Evolutionary conservation across 1,140 invertebrate species (phyloP), one percentile per base, ranked within the genome.

Genomic region (Gryon sp.): DNA sequence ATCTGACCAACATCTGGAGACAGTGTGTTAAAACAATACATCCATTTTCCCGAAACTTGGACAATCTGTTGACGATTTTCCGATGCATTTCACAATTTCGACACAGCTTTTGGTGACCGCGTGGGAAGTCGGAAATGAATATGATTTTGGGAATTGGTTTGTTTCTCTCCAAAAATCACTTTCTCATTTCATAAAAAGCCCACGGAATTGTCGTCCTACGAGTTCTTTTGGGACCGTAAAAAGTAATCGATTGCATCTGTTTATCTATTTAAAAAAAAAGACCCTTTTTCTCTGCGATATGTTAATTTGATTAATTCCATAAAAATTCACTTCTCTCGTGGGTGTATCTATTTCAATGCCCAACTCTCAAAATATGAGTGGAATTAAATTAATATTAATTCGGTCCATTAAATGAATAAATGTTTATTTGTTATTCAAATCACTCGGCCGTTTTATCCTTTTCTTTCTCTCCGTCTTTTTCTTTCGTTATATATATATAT

Each of bases 161-260:
- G 1, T 50, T 59, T 15, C 28, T n/a, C n/a, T 24, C 28, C 16
- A 46, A 70, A 62, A 53, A 41, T 70, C 16, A 50, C 46, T 62
- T 60, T 62, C 72, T 62, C 55, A 28, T 48, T 53, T 69, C 50
- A 52, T 60, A 68, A 76, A 68, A 76, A 48, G 34, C 63, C 63
- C 59, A 62, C 55, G 48, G 26, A 3, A 11, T 40, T 11, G n/a
- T 63, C 73, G 38, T 68, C 60, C 28, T 48, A 19, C 26, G 9
- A 24, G 43, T 22, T 43, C 26, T 52, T 68, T 62, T 19, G 28
- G 41, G 1, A 8, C 19, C 68, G 11, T 53, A 55, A 72, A 36
- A 60, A 60, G 46, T 55, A 55, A 62, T 55, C 57, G 48, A 72
- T 72, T 72, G 57, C 57, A 72, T 62, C 57, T 15, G 18, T 14